Conservation (phyloP, 2,888 invertebrate genomes). For the Gisinianus flammeolus region DNA sequence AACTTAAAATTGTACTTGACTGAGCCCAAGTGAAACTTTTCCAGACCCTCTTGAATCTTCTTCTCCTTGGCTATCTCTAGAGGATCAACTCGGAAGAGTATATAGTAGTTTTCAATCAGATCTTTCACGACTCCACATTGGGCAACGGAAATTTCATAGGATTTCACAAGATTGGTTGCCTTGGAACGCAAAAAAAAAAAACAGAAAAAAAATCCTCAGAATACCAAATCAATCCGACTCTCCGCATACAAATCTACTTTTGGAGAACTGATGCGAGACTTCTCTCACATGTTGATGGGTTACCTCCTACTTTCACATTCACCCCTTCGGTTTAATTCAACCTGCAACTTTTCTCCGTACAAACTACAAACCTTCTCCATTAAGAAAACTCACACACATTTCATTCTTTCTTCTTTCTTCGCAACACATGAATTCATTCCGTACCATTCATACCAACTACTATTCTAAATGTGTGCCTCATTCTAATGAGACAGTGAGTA, state of each 20-base stretch:
- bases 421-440: too few species aligned
- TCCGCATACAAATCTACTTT: slow-evolving; percentile 27
- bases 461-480: too few species aligned
- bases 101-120: slow-evolving; percentile 75
- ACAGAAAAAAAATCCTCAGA: slow-evolving; percentile 34
- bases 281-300: slow-evolving; percentile 27
- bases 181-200: slow-evolving; percentile 11
- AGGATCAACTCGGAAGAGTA: slow-evolving; percentile 80
- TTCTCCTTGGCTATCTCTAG: slow-evolving; percentile 77
- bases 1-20: too few species aligned
- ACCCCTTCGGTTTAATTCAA: slow-evolving; percentile 23
- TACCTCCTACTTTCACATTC: slow-evolving; percentile 24
- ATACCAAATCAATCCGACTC: slow-evolving; percentile 33
- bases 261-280: slow-evolving; percentile 32
- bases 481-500: too few species aligned
- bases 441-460: too few species aligned
- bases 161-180: slow-evolving; percentile 32
- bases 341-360: not conserved
- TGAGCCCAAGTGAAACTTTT: slow-evolving; percentile 71
- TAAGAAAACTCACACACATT: not conserved
- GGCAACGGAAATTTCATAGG: slow-evolving; percentile 53
- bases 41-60: slow-evolving; percentile 75
- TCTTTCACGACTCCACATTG: slow-evolving; percentile 79
- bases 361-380: slow-evolving; percentile 8
- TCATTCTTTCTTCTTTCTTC: not conserved